Evolutionary conservation across 2,113 vertebrate genomes (phyloP), one percentile per base, ranked within the genome.

Genomic region (Colossoma macropomum): DNA sequence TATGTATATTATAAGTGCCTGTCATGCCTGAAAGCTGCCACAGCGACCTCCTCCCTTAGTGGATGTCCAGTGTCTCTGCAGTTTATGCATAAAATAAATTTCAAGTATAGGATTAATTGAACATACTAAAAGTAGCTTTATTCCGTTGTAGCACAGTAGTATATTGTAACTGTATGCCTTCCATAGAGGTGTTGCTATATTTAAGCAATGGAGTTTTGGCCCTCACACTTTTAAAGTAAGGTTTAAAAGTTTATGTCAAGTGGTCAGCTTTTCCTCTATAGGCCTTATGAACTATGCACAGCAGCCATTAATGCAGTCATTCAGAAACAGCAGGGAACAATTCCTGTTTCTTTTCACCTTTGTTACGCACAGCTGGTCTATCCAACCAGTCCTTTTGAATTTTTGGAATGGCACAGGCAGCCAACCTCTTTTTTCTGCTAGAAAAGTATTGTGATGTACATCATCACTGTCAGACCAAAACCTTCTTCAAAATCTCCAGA

Each of bases 1-100:
- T 89, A 89, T 91, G 88, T 92, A 88, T 89, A 87, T 92, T 90
- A 87, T 84, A 90, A 83, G 86, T 87, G 86, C 87, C 87, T 89
- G 84, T 86, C 84, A 85, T 75, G 83, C n/a, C 9, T 65, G 38
- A 34, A 79, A 72, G 75, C 75, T 78, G 54, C 81, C 75, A 27
- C 25, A 69, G 45, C 25, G 48, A 52, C 66, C 50, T 76, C 17
- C 65, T 60, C 62, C 48, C 17, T 69, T 34, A 2, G 16, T 66
- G 4, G 3, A 50, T 76, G 63, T 59, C 48, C 38, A 25, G 28
- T 73, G 23, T 38, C 50, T 71, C 27, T 65, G 81, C 54, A 65
- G 28, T 70, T 25, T 45, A 23, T 41, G 4, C 68, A 41, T 45
- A 21, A 71, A 69, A 45, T 21, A 71, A 45, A 45, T 38, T 21